phyloP scores from a whole-genome alignment of 2,797 vertebrate genomes.

The Gymnoscopelus braueri region DNA sequence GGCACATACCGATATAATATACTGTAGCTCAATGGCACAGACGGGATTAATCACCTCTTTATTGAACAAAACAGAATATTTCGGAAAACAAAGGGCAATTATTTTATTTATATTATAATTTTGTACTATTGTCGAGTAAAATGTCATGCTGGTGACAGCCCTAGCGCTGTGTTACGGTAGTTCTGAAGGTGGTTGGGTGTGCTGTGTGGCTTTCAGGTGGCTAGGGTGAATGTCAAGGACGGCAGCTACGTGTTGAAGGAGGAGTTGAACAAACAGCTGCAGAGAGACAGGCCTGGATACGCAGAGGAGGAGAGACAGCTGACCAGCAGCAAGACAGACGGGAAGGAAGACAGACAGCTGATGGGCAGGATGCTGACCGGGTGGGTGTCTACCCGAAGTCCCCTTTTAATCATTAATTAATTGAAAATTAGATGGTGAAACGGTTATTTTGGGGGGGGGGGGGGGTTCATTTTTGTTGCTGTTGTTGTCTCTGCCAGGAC shows the following conservation, averaged over 20 bases:
- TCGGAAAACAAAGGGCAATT: no score
- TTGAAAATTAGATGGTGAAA: neutral
- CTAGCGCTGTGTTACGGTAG: no score
- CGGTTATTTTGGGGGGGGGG: no score
- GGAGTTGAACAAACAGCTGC: slow-evolving; percentile 70
- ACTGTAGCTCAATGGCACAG: no score
- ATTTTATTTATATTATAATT: no score
- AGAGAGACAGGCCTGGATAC: slow-evolving; percentile 80
- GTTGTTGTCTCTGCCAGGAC: no score
- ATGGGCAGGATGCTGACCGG: slow-evolving; percentile 74
- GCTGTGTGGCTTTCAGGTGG: slow-evolving; percentile 68
- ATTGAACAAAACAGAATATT: no score
- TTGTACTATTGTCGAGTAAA: no score
- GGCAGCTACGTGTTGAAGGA: slow-evolving; percentile 80
- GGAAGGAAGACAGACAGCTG: slow-evolving; percentile 79
- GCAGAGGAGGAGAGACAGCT: slow-evolving; percentile 78
- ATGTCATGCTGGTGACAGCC: neutral
- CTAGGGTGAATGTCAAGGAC: slow-evolving; percentile 79
- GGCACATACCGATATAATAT: no score
- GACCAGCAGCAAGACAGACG: slow-evolving; percentile 54
- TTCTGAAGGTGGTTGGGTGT: neutral
- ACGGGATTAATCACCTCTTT: no score
- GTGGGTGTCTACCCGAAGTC: slow-evolving; percentile 53
- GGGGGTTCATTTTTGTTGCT: no score
- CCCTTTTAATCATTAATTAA: neutral